Evolutionary conservation across 2,113 vertebrate species (phyloP).

Genomic region (Misgurnus anguillicaudatus): DNA sequence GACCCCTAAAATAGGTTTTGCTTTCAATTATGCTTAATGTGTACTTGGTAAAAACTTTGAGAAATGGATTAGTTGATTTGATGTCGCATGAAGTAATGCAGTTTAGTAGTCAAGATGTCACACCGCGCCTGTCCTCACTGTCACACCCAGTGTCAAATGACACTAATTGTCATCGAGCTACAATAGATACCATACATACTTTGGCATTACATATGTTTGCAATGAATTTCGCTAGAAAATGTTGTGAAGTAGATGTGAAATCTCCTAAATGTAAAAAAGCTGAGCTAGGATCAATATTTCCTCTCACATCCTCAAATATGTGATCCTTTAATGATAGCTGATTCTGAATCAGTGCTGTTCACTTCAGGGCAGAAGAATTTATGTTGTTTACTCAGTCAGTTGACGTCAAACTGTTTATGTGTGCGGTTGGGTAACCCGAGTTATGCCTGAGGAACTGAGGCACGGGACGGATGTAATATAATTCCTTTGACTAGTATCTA

Average conservation of each 20-base stretch:
- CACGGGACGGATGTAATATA: conserved; percentile 8
- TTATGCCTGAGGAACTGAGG: conserved; percentile 39
- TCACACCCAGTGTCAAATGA: too few relatives aligned
- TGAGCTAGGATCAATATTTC: not conserved
- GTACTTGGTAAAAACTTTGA: too few relatives aligned
- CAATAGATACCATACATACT: too few relatives aligned
- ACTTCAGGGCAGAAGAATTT: not conserved
- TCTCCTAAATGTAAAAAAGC: not conserved
- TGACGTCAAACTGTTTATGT: not conserved
- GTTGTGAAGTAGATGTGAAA: not conserved
- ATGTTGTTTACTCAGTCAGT: conserved; percentile 11
- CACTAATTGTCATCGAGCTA: too few relatives aligned
- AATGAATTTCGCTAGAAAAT: not conserved
- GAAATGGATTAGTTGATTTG: too few relatives aligned
- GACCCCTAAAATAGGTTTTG: too few relatives aligned
- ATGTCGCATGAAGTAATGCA: too few relatives aligned
- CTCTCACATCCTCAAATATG: not conserved
- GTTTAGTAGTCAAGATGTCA: too few relatives aligned
- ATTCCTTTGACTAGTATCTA: not conserved
- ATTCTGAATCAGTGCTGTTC: conserved; percentile 14
- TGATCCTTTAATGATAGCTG: not conserved
- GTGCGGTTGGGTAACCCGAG: conserved; percentile 32
- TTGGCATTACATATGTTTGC: too few relatives aligned
- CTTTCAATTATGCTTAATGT: too few relatives aligned
- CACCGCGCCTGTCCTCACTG: too few relatives aligned